Evolutionary conservation across 2,888 invertebrate species (phyloP), one percentile per base, ranked within the genome.

Genomic region (Pelosia muscerda): DNA sequence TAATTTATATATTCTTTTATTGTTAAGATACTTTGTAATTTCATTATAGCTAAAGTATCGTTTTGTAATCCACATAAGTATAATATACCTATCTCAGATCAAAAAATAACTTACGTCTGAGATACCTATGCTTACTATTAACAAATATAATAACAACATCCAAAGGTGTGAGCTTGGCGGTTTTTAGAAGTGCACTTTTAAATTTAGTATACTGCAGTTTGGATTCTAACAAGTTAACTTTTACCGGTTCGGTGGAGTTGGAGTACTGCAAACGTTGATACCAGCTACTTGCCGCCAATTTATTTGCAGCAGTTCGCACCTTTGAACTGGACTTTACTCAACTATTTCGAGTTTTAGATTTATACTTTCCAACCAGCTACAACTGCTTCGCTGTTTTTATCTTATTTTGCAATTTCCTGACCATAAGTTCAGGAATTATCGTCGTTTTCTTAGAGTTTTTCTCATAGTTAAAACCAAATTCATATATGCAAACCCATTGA

Each of bases 281-380:
- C 72, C 66, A 74, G 75, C 58, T 72, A 75, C 76, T 73, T 74
- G 74, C 66, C 68, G 31, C 68, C 64, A 80, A 83, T 84, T 81
- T 84, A 83, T 80, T 70, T 77, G 67, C 69, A 57, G 34, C 54
- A 73, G 65, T 72, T 76, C 69, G 34, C 70, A 65, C 68, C 69
- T 71, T 65, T 65, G 66, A 74, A 68, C 60, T 69, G 53, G 31
- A 49, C 49, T 19, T 62, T 77, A 76, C 72, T 71, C 77, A 54
- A 67, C 49, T 64, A 74, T 79, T 79, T 81, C 56, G 63, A 57
- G 64, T 74, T 78, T 71, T 55, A 62, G 72, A 81, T 81, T 80
- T 81, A 79, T 77, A 77, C 81, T 78, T 73, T 62, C 71, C 61
- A 62, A 53, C 57, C 57, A 59, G 19, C 19, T 49, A 38, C 15